Evolutionary conservation across 2,888 invertebrate genomes (phyloP), one percentile per base, ranked within the genome.

Genomic region (Hyles lineata): DNA sequence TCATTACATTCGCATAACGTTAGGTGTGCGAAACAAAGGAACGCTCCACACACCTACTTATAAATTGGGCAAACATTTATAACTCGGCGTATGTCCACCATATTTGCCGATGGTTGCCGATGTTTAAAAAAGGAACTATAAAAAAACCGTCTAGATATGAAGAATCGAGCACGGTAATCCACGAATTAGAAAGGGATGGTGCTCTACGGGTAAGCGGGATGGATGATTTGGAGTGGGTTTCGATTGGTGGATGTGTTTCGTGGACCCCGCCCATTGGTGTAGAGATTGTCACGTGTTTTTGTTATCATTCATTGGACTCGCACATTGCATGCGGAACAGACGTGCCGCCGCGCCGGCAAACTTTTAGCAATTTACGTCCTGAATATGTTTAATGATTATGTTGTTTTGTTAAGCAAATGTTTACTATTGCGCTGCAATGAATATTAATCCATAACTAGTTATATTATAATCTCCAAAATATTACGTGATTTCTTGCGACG

Each of bases 111-210:
- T 79, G 77, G 81, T 77, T 81, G 75, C 72, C 81, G 81, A 83
- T 89, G 89, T 89, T 89, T 90, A 84, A 86, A 89, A 90, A 82
- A 80, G 84, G 87, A 82, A 89, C 90, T 90, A 92, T 91, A 90
- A 91, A 90, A 55, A 87, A 87, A 89, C 87, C 86, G 86, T 85
- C 82, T 84, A 84, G 86, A 87, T 88, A 90, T 90, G 90, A 92
- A 90, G 86, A 89, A 91, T 91, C 89, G 90, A 89, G 87, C 89
- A 85, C 84, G 82, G 87, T 87, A 87, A 86, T 87, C 85, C 89
- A 87, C 89, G 86, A 84, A 87, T 87, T 79, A 76, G 85, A 90
- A 70, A 25, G 84, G 85, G 88, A 90, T 71, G 55, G 59, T 67
- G 11, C n/a, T 11, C 35, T 43, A n/a, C 23, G 73, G 52, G 23